Evolutionary conservation across 1,140 invertebrate species (phyloP).

Genomic region (Drosophila rhopaloa): DNA sequence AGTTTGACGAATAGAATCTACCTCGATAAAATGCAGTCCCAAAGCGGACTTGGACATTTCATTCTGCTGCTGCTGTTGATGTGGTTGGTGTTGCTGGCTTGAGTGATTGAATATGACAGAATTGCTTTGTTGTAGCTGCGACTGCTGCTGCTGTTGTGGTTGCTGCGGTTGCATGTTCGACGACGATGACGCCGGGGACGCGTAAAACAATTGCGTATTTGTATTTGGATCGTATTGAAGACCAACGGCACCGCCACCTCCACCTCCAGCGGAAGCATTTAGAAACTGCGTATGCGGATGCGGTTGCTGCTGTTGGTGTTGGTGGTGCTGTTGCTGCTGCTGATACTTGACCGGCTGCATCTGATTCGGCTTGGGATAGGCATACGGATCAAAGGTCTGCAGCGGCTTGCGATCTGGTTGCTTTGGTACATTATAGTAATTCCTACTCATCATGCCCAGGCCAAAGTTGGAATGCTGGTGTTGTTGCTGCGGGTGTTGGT

Average conservation of each 20-base stretch:
- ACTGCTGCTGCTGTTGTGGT: constrained; percentile 38
- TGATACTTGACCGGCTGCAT: constrained; percentile 71
- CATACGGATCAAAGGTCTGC: constrained; percentile 82
- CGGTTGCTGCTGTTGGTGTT: constrained; percentile 44
- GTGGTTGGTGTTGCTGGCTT: constrained; percentile 50
- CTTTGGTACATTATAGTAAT: constrained; percentile 72
- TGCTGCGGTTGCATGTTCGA: constrained; percentile 58
- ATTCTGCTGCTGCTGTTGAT: constrained; percentile 62
- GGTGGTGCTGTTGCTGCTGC: constrained; percentile 18
- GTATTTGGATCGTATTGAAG: constrained; percentile 73
- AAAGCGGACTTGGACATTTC: constrained; percentile 81
- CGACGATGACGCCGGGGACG: constrained; percentile 44
- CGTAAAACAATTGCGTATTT: constrained; percentile 78
- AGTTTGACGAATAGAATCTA: constrained; percentile 63
- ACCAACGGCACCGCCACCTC: constrained; percentile 29
- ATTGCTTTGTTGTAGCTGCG: constrained; percentile 70
- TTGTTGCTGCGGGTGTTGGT: constrained; percentile 25
- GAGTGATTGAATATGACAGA: constrained; percentile 67
- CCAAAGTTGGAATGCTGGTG: constrained; percentile 57
- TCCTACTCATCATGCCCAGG: constrained; percentile 71
- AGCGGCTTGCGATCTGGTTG: constrained; percentile 73
- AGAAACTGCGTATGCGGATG: constrained; percentile 65
- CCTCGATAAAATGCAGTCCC: constrained; percentile 78
- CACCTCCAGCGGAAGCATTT: constrained; percentile 52
- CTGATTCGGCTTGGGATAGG: constrained; percentile 69